phyloP scores from a whole-genome alignment of 2,797 vertebrate species.

The Anomalospiza imberbis region DNA sequence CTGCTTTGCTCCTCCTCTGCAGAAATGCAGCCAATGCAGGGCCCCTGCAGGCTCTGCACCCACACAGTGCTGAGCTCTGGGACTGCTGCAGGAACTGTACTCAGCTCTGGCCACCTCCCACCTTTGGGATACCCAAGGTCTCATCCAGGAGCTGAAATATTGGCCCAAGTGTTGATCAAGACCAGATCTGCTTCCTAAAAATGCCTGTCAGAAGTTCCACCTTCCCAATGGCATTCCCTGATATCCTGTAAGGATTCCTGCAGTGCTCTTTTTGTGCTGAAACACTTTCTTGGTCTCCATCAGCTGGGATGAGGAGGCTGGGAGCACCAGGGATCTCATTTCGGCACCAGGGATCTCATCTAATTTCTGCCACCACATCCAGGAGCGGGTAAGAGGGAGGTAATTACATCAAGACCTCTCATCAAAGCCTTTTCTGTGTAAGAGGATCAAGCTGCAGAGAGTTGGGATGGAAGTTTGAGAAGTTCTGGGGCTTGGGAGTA shows the following conservation, averaged over 20 bases:
- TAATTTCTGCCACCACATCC: neutral
- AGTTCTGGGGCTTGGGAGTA: neutral
- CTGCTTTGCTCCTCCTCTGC: neutral
- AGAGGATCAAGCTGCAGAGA: neutral
- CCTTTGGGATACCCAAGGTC: neutral
- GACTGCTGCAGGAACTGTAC: neutral
- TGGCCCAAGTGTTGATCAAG: neutral
- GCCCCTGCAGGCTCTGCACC: neutral
- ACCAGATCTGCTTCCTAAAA: neutral
- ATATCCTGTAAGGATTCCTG: neutral
- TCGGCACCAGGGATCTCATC: neutral
- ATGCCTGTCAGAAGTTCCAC: neutral
- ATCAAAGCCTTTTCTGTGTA: neutral
- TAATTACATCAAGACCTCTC: neutral
- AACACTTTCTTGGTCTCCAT: neutral
- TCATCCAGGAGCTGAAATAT: neutral
- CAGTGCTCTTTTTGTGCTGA: neutral
- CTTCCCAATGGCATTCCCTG: fast-evolving
- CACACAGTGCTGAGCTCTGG: neutral
- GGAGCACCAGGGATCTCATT: neutral
- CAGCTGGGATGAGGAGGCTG: neutral
- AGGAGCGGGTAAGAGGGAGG: neutral
- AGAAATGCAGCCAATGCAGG: neutral
- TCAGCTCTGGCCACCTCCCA: neutral
- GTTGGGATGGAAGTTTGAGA: neutral